A percentile compares a stretch with the other conserved stretches of the same genome.
These are phyloP conservation scores for Castor canadensis DNA, from an alignment of 2,113 vertebrate species.

Conservation along the genomic window DNA sequence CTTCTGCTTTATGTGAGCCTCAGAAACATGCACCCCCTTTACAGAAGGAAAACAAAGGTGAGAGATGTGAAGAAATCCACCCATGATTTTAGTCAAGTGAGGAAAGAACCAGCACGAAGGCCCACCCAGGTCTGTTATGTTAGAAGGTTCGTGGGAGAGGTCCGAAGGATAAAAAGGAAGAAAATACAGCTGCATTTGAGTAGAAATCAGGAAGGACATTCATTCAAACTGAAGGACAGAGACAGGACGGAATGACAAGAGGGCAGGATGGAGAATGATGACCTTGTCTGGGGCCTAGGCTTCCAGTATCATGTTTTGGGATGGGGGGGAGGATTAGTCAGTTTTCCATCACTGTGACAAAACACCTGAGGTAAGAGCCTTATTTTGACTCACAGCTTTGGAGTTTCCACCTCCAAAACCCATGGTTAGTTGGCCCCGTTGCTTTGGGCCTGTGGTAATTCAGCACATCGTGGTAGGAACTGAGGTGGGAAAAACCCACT, in stretches of 20 bases:
- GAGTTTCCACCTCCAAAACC: background rate
- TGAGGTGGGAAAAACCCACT: too few species aligned
- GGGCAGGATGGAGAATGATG: background rate
- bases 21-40: background rate
- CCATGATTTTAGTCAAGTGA: background rate
- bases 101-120: background rate
- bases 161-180: background rate
- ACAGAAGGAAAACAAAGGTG: background rate
- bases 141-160: background rate
- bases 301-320: background rate
- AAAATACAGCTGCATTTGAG: background rate
- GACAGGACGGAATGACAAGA: background rate
- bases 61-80: background rate
- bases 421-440: background rate
- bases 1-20: background rate
- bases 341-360: background rate
- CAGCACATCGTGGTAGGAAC: background rate
- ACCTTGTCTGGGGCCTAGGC: accelerated
- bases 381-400: background rate
- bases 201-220: background rate
- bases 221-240: too few species aligned
- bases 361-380: too few species aligned
- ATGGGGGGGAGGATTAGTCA: background rate
- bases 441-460: background rate
- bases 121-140: background rate